These are phyloP conservation scores for Calephelis nemesis DNA, from an alignment of 1,140 invertebrate species.

Conservation along the genomic window DNA sequence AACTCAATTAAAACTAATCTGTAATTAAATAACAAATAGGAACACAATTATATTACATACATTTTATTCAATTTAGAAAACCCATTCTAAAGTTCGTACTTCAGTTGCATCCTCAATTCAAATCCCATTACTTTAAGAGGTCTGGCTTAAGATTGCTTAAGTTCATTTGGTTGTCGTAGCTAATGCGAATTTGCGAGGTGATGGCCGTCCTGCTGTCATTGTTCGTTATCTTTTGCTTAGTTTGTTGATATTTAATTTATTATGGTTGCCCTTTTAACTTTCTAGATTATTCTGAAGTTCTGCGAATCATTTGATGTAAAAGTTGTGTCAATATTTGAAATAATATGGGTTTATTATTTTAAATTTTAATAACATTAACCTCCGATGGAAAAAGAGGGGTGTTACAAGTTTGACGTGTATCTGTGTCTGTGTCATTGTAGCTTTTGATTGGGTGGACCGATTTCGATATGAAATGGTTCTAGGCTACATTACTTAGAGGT, in stretches of 20 bases:
- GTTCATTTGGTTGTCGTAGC: conserved; percentile 42
- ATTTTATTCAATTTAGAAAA: conserved; percentile 4
- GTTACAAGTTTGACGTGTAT: too few species aligned
- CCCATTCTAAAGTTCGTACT: conserved; percentile 27
- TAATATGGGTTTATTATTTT: too few species aligned
- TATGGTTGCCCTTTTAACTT: conserved; percentile 6
- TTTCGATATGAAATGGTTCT: too few species aligned
- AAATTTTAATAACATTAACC: too few species aligned
- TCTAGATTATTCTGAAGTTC: background rate
- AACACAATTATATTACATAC: too few species aligned
- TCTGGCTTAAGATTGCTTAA: conserved; percentile 47
- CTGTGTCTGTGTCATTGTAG: too few species aligned
- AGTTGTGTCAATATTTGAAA: background rate
- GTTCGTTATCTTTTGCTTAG: conserved; percentile 28
- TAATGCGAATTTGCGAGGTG: conserved; percentile 47
- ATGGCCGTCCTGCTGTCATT: conserved; percentile 27
- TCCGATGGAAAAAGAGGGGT: too few species aligned
- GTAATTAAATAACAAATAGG: too few species aligned
- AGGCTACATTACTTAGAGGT: too few species aligned
- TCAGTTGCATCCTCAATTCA: conserved; percentile 35
- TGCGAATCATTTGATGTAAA: background rate
- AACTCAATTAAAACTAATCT: too few species aligned
- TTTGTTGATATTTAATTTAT: conserved; percentile 29
- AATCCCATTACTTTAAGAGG: conserved; percentile 60
- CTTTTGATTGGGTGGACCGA: too few species aligned